Evolutionary conservation across 1,140 invertebrate species (phyloP).

Genomic region (Aphis craccivora): DNA sequence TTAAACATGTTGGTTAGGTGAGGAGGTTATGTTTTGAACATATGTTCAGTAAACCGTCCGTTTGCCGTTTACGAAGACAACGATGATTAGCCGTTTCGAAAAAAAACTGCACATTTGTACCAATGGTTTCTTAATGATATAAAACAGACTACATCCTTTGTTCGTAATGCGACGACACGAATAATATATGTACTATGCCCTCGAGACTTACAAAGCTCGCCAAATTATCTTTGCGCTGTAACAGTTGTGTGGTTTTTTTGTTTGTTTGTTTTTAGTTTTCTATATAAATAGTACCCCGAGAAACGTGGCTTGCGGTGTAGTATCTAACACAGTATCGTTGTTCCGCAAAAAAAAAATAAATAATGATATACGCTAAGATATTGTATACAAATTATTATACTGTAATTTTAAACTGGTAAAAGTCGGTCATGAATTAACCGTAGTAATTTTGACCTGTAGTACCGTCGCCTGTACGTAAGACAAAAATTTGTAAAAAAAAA

Average conservation of each 20-base stretch:
- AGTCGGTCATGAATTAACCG: too few relatives aligned
- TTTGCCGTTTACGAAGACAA: not conserved
- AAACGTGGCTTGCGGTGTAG: not conserved
- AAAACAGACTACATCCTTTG: constrained; percentile 2
- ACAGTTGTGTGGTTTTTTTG: not conserved
- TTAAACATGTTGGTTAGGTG: not conserved
- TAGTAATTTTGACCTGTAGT: not conserved
- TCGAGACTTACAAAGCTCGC: not conserved
- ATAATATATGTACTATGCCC: not conserved
- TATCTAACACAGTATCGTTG: not conserved
- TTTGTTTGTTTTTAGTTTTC: not conserved
- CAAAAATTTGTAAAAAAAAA: not conserved
- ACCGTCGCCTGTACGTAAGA: not conserved
- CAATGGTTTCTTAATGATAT: not conserved
- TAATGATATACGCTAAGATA: not conserved
- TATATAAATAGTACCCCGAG: not conserved
- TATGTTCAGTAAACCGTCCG: not conserved
- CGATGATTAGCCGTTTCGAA: not conserved
- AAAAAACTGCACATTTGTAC: not conserved
- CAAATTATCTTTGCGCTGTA: not conserved
- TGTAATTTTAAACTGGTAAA: not conserved
- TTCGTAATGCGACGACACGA: not conserved
- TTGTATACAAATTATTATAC: not conserved
- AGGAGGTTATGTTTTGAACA: not conserved
- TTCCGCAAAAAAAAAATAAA: not conserved